Evolutionary conservation across 2,797 vertebrate species (phyloP).

Genomic region (Tokudaia tokunoshimensis): DNA sequence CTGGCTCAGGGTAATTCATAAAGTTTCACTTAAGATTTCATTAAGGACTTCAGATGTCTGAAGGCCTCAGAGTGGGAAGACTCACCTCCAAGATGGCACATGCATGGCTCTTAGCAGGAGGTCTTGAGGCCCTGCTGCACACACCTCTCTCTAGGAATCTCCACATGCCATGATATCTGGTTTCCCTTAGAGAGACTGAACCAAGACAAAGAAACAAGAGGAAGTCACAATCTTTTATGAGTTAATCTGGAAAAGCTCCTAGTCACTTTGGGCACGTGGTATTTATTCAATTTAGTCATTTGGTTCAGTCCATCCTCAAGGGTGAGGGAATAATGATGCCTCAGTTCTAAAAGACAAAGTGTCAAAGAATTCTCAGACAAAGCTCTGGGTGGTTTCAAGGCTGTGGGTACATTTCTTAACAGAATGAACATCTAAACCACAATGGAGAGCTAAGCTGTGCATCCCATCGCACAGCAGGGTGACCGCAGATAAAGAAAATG

Average conservation of each 20-base stretch:
- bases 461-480: not conserved
- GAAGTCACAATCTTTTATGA: not conserved
- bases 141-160: not conserved
- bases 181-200: not conserved
- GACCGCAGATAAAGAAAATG: not conserved
- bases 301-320: not conserved
- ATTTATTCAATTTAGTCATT: not conserved
- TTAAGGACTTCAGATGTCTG: not conserved
- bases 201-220: not conserved
- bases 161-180: not conserved
- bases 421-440: not conserved
- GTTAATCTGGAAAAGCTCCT: not conserved
- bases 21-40: not conserved
- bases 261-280: not conserved
- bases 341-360: not conserved
- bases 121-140: not conserved
- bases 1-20: not conserved
- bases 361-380: not conserved
- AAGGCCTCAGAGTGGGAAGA: not conserved
- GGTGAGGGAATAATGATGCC: not conserved
- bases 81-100: not conserved
- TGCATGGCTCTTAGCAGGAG: not conserved
- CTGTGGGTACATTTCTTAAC: not conserved
- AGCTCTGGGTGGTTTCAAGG: not conserved
- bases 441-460: not conserved